These are phyloP conservation scores for Flexamia atlantica DNA, from an alignment of 2,888 invertebrate genomes.

Conservation along the genomic window DNA sequence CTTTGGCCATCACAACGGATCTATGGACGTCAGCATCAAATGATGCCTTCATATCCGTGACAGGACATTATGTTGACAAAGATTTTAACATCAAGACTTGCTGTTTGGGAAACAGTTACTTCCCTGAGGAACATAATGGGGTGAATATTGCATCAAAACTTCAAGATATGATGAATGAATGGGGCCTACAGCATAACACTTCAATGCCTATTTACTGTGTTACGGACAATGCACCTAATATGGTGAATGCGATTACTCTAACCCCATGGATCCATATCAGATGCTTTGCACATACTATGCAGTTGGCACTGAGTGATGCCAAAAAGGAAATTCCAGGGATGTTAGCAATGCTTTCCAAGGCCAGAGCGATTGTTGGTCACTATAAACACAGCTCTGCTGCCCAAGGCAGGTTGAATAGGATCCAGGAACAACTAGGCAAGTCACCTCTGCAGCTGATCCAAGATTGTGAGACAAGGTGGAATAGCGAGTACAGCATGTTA, in stretches of 20 bases:
- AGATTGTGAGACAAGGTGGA: constrained; percentile 14
- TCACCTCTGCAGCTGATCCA: background rate
- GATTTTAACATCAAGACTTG: background rate
- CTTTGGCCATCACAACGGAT: background rate
- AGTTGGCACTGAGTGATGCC: background rate
- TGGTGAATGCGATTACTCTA: constrained; percentile 1
- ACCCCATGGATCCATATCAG: background rate
- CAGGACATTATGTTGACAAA: background rate
- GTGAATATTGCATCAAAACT: constrained; percentile 4
- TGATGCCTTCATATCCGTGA: background rate
- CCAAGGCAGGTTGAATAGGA: background rate
- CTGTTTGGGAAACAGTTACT: background rate
- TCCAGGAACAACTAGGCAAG: background rate
- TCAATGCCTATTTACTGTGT: constrained; percentile 1
- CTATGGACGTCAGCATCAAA: background rate
- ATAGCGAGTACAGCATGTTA: constrained; percentile 22
- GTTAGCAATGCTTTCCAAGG: background rate
- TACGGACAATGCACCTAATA: constrained; percentile 22
- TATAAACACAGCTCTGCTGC: constrained; percentile 19
- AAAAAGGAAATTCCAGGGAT: constrained; percentile 8
- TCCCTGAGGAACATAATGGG: background rate
- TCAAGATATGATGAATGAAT: background rate
- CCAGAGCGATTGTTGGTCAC: constrained; percentile 1
- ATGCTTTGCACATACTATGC: constrained; percentile 3
- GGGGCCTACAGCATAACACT: background rate